Conservation (phyloP, 2,797 vertebrate species). For the Loris lydekkerianus region DNA sequence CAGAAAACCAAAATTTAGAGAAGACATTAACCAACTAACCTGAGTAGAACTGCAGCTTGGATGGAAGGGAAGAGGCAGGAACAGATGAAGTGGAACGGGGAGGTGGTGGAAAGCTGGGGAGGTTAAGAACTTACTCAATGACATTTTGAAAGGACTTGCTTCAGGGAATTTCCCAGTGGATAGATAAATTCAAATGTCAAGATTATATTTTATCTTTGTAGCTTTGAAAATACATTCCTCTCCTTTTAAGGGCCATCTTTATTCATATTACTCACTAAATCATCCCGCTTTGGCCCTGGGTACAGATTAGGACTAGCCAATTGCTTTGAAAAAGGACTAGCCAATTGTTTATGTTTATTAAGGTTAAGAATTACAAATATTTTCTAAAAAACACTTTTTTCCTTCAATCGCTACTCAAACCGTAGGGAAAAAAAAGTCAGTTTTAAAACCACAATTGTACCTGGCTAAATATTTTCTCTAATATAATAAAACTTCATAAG, state of each 20-base stretch:
- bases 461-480: conserved; percentile 16
- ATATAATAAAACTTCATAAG: background rate
- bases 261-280: conserved; percentile 24
- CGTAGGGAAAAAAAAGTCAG: background rate
- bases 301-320: background rate
- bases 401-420: background rate
- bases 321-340: background rate
- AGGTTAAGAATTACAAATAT: background rate
- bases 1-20: background rate
- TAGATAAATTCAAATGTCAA: conserved; percentile 47
- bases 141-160: conserved; percentile 58
- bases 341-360: background rate
- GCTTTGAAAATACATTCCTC: conserved; percentile 31
- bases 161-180: conserved; percentile 30
- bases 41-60: background rate
- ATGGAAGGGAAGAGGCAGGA: background rate
- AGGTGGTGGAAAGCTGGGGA: background rate
- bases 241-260: background rate
- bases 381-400: background rate
- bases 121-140: background rate
- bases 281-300: background rate
- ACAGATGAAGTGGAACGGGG: background rate
- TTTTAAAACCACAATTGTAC: background rate
- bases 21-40: background rate
- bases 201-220: conserved; percentile 37